A percentile compares a stretch with the other conserved stretches of the same genome.
Conservation (phyloP, 2,113 vertebrate genomes). For the Scartelaos histophorus region DNA sequence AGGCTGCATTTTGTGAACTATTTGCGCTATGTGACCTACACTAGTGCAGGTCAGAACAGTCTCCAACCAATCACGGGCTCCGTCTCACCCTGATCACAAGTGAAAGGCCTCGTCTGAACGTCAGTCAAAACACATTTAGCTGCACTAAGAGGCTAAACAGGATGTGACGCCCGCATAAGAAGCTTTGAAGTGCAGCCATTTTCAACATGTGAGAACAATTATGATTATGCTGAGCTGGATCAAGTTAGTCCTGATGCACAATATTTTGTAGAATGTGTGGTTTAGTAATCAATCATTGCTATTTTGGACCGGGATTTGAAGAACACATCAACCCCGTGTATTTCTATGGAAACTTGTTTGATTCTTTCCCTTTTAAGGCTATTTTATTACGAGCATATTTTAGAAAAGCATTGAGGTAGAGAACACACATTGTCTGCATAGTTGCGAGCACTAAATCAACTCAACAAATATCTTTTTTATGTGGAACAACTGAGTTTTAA, state of each 20-base stretch:
- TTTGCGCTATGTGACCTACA: constrained; percentile 25
- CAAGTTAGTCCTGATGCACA: constrained; percentile 23
- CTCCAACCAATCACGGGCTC: constrained; percentile 20
- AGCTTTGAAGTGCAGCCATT: constrained; percentile 5
- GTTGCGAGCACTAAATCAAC: constrained; percentile 14
- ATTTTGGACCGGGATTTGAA: constrained; percentile 4
- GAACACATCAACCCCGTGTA: not conserved
- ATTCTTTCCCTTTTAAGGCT: not conserved
- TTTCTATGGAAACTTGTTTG: not conserved
- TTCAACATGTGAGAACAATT: constrained; percentile 8
- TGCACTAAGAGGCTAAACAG: not conserved
- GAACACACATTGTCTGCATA: constrained; percentile 25
- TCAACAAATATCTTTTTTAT: not conserved
- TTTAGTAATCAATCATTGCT: constrained; percentile 6
- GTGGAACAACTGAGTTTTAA: not conserved
- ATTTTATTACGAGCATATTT: not conserved
- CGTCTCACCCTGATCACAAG: constrained; percentile 20
- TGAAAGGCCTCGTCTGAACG: constrained; percentile 8
- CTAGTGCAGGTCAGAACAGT: constrained; percentile 16
- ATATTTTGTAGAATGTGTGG: constrained; percentile 14
- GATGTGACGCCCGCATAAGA: not conserved
- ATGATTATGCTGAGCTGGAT: constrained; percentile 3
- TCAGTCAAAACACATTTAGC: not conserved
- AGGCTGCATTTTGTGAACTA: constrained; percentile 19
- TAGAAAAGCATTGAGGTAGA: constrained; percentile 18